Percentiles rank a stretch among this genome's conserved stretches.
These are phyloP conservation scores for Atherinosoma microstoma DNA, from an alignment of 2,797 vertebrate genomes.

Conservation along the genomic window DNA sequence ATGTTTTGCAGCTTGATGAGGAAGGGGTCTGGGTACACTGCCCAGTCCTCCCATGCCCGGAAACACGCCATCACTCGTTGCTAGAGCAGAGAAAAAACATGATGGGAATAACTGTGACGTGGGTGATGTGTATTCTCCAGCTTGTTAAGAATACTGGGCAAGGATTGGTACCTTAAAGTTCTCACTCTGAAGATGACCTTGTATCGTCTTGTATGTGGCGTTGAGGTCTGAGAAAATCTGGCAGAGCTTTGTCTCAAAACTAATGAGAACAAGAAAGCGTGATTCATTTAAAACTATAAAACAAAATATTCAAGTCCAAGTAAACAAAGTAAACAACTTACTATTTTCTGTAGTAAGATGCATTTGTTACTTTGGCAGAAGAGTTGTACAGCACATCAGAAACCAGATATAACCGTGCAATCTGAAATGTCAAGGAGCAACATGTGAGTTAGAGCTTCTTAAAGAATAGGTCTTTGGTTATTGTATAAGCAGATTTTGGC, in stretches of 20 bases:
- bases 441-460: neutral
- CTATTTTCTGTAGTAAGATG: slow-evolving; percentile 99
- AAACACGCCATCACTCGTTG: slow-evolving; percentile 99
- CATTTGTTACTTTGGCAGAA: slow-evolving; percentile 98
- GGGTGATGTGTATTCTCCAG: neutral
- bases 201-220: slow-evolving; percentile 96
- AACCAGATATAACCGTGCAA: slow-evolving; percentile 96
- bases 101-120: neutral
- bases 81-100: slow-evolving; percentile 72
- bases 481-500: neutral
- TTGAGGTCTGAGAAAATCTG: slow-evolving; percentile 99
- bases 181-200: slow-evolving; percentile 97
- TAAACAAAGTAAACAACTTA: slow-evolving; percentile 82
- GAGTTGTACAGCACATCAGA: slow-evolving; percentile 99
- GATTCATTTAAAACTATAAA: neutral
- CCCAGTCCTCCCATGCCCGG: slow-evolving; percentile 99
- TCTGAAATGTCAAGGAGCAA: slow-evolving; percentile 80
- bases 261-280: slow-evolving; percentile 60
- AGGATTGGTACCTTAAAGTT: slow-evolving; percentile 92
- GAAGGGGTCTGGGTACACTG: slow-evolving; percentile 98
- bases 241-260: slow-evolving; percentile 97
- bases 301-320: neutral
- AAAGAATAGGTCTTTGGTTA: neutral
- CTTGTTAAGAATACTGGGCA: neutral
- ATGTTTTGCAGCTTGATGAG: slow-evolving; percentile 99